Base-by-base conservation (phyloP, 2,113 vertebrate species). In the Thalassarche chlororhynchos region DNA sequence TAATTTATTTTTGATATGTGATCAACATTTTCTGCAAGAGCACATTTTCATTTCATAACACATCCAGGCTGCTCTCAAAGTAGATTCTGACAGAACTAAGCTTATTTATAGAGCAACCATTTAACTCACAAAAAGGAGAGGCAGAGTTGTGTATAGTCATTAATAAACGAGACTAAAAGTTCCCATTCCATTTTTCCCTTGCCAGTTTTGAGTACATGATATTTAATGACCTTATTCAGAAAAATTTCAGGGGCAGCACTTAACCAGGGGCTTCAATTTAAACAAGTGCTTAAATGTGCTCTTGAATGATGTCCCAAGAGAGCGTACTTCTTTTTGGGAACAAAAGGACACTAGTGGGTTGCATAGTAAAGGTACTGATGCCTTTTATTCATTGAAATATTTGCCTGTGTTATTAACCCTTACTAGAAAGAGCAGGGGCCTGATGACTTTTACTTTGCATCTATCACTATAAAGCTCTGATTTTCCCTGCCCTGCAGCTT, bases 181-280 rank as follows among this genome's bases (percentile, higher is more conserved):
- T 84, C 44, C 42, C 51, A 54, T 87, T 94, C 24, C 46, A 64
- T 75, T 94, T 93, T 81, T 84, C 68, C 71, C 52, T 74, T 81
- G 47, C 68, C 46, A 77, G 55, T 94, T 97, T 85, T 58, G 58
- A 90, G 62, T 51, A 90, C 24, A 17, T 36, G 75, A 44, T 88
- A 86, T 86, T 93, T 96, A 90, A 86, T 82, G 42, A 76, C 81
- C 61, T 94, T 64, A 69, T 79, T 89, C 77, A 84, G 75, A 75
- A 94, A 88, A 86, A 72, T 17, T 49, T 77, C 79, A 76, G 86
- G 90, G 86, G 70, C 55, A 95, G 84, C 87, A 90, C 70, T 94
- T 93, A 80, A 94, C 44, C 70, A 80, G 13, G 34, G 29, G 25
- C 85, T 87, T 95, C 81, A 60, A 38, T 96, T 85, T 88, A 84